These are phyloP conservation scores for Scaptomyza caliginosa DNA, from an alignment of 2,888 invertebrate genomes.

Conservation along the genomic window DNA sequence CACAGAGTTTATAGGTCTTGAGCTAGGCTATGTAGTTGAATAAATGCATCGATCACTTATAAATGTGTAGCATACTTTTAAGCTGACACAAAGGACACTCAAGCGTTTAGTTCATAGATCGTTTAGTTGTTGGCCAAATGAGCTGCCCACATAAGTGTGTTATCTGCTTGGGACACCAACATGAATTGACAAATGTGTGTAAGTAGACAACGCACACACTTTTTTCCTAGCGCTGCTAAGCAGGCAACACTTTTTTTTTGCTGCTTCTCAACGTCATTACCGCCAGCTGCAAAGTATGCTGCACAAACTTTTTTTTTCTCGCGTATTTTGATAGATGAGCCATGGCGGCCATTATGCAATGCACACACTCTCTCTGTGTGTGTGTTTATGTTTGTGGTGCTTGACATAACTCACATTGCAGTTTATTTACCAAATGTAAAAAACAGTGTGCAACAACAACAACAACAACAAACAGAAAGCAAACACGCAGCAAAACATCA, in stretches of 20 bases:
- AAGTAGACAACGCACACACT: slow-evolving; percentile 56
- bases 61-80: slow-evolving; percentile 10
- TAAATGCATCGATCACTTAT: background rate
- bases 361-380: slow-evolving; percentile 38
- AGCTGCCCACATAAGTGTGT: slow-evolving; percentile 32
- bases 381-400: slow-evolving; percentile 42
- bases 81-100: slow-evolving; percentile 1
- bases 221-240: slow-evolving; percentile 19
- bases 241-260: slow-evolving; percentile 42
- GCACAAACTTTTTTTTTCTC: slow-evolving; percentile 56
- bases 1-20: background rate
- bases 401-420: slow-evolving; percentile 78
- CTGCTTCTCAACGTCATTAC: slow-evolving; percentile 33
- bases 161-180: slow-evolving; percentile 31
- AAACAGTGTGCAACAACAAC: slow-evolving; percentile 55
- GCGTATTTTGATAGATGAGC: slow-evolving; percentile 78
- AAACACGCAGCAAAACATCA: slow-evolving; percentile 56
- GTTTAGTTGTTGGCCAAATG: slow-evolving; percentile 42
- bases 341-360: slow-evolving; percentile 77
- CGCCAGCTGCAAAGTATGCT: slow-evolving; percentile 64
- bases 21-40: background rate
- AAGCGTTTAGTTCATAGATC: background rate
- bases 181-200: slow-evolving; percentile 57
- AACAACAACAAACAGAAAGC: slow-evolving; percentile 39
- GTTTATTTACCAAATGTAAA: slow-evolving; percentile 76